A percentile compares a stretch with the other conserved stretches of the same genome.
phyloP scores from a whole-genome alignment of 2,113 vertebrate species.

The Myotis davidii region DNA sequence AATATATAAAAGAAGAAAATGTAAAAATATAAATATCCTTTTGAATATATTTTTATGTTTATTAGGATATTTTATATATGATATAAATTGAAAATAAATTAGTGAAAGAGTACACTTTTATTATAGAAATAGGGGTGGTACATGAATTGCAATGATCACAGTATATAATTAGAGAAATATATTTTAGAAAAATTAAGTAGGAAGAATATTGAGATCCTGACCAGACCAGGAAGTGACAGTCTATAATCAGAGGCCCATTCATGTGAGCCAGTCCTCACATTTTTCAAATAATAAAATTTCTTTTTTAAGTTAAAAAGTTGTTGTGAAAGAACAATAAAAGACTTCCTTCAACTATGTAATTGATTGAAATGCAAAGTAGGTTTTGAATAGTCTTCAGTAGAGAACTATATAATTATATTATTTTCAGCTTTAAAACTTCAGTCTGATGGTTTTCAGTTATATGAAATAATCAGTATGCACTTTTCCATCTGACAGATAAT shows the following conservation, averaged over 20 bases:
- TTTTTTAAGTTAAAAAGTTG: slow-evolving; percentile 52
- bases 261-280: slow-evolving; percentile 4
- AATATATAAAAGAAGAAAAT: not conserved
- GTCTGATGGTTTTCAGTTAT: slow-evolving; percentile 53
- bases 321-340: slow-evolving; percentile 69
- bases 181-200: slow-evolving; percentile 46
- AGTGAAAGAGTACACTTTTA: not conserved
- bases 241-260: not conserved
- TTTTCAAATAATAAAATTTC: slow-evolving; percentile 53
- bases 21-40: not conserved
- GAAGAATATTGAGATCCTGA: not conserved
- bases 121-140: not conserved
- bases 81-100: not conserved
- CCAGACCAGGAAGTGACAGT: not conserved
- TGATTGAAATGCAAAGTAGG: slow-evolving; percentile 69
- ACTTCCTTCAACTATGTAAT: slow-evolving; percentile 60
- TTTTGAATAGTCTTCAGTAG: slow-evolving; percentile 61
- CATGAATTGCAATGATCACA: not conserved
- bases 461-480: slow-evolving; percentile 53
- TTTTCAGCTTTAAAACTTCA: slow-evolving; percentile 65
- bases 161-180: slow-evolving; percentile 10
- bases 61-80: not conserved
- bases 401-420: slow-evolving; percentile 66
- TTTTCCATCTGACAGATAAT: slow-evolving; percentile 59
- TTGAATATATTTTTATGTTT: not conserved